These are phyloP conservation scores for Papilio gigon DNA, from an alignment of 2,888 invertebrate genomes.

Conservation along the genomic window DNA sequence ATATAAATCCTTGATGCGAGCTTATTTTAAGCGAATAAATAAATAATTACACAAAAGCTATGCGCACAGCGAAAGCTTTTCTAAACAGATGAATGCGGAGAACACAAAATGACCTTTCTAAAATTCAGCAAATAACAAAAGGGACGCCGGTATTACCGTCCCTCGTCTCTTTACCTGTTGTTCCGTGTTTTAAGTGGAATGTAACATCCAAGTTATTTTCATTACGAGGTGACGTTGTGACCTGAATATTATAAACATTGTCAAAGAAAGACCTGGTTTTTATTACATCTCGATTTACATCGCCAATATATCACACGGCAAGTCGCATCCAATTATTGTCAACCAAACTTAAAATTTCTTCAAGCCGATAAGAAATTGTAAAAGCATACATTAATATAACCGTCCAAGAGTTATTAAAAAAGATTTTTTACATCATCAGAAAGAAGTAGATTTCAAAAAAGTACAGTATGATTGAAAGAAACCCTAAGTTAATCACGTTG, in stretches of 20 bases:
- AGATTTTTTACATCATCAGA: too few relatives aligned
- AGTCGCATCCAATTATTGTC: too few relatives aligned
- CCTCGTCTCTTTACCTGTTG: conserved; percentile 72
- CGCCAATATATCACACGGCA: neutral
- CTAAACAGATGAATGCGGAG: conserved; percentile 40
- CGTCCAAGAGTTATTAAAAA: too few relatives aligned
- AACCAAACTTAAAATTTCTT: too few relatives aligned
- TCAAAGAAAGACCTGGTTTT: conserved; percentile 6
- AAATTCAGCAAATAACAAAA: conserved; percentile 78
- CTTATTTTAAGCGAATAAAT: neutral
- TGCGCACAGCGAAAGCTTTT: conserved; percentile 15
- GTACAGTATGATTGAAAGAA: neutral
- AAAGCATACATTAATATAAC: too few relatives aligned
- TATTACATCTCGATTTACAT: neutral
- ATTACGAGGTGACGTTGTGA: conserved; percentile 68
- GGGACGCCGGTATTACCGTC: conserved; percentile 65
- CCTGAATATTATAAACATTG: conserved; percentile 39
- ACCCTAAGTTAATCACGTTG: neutral
- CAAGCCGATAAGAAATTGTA: too few relatives aligned
- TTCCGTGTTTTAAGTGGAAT: conserved; percentile 74
- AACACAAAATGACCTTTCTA: conserved; percentile 61
- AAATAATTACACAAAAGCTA: conserved; percentile 15
- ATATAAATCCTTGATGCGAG: conserved; percentile 16
- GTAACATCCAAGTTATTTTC: conserved; percentile 78
- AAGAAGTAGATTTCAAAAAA: neutral